These are phyloP conservation scores for Lepisosteus osseus DNA, from an alignment of 2,113 vertebrate species.

Conservation along the genomic window DNA sequence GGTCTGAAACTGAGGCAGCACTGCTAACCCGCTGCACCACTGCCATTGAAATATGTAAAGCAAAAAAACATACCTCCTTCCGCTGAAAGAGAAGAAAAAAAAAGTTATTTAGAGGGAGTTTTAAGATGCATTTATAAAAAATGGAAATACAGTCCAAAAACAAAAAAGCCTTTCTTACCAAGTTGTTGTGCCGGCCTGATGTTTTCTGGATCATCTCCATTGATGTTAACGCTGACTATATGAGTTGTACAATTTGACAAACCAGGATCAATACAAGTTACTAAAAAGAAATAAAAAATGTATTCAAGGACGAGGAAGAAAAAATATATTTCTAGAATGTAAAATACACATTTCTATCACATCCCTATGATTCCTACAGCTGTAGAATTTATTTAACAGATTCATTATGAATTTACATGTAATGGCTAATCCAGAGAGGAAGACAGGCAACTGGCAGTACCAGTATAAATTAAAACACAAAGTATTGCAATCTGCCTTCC, in stretches of 20 bases:
- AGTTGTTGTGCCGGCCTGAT: constrained; percentile 86
- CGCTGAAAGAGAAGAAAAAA: constrained; percentile 60
- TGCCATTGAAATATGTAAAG: not conserved
- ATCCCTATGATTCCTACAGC: too few relatives aligned
- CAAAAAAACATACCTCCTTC: constrained; percentile 85
- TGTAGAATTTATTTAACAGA: too few relatives aligned
- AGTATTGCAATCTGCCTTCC: too few relatives aligned
- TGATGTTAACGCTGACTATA: constrained; percentile 83
- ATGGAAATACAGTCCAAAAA: not conserved
- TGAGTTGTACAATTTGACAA: constrained; percentile 87
- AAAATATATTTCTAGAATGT: not conserved
- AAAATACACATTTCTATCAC: too few relatives aligned
- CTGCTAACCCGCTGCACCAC: not conserved
- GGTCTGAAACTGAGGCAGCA: not conserved
- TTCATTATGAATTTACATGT: too few relatives aligned
- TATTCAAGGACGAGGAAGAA: too few relatives aligned
- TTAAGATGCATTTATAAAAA: not conserved
- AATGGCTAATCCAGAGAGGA: too few relatives aligned
- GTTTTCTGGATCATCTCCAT: constrained; percentile 86
- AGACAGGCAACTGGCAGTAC: too few relatives aligned
- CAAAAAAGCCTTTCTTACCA: constrained; percentile 62
- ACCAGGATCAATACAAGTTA: constrained; percentile 86
- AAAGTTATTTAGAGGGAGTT: constrained; percentile 1
- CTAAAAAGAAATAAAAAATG: constrained; percentile 42
- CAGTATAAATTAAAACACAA: too few relatives aligned